Evolutionary conservation across 1,140 invertebrate genomes (phyloP).

Genomic region (Lepidurus apus): DNA sequence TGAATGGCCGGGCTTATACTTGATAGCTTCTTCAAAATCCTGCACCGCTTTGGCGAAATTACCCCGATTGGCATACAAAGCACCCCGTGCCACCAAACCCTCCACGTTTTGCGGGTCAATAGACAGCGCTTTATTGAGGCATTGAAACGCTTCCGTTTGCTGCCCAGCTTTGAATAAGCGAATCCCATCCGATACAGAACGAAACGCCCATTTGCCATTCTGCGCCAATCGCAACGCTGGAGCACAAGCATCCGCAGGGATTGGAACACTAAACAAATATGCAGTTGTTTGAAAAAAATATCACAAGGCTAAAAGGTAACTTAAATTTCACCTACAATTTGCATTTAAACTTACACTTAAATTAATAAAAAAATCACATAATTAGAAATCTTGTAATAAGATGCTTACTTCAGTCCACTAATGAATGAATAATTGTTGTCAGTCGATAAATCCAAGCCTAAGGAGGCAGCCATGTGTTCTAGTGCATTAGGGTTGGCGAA

Average conservation of each 20-base stretch:
- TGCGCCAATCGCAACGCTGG: conserved; percentile 76
- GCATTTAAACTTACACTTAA: no score
- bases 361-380: no score
- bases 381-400: background rate
- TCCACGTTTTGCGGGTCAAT: conserved; percentile 91
- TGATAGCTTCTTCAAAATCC: conserved; percentile 86
- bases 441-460: conserved; percentile 54
- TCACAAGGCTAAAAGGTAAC: background rate
- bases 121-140: conserved; percentile 84
- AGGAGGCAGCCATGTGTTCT: conserved; percentile 64
- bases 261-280: conserved; percentile 56
- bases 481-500: conserved; percentile 88
- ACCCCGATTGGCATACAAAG: conserved; percentile 86
- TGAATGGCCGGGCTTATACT: conserved; percentile 79
- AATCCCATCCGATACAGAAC: conserved; percentile 86
- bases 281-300: background rate
- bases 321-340: background rate
- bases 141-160: conserved; percentile 88
- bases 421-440: conserved; percentile 67
- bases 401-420: conserved; percentile 61
- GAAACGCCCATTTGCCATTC: conserved; percentile 86
- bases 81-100: conserved; percentile 85
- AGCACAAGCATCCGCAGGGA: conserved; percentile 72
- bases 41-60: conserved; percentile 88
- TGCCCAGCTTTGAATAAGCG: conserved; percentile 85